Conservation (phyloP, 2,113 vertebrate genomes). For the Lota lota region DNA sequence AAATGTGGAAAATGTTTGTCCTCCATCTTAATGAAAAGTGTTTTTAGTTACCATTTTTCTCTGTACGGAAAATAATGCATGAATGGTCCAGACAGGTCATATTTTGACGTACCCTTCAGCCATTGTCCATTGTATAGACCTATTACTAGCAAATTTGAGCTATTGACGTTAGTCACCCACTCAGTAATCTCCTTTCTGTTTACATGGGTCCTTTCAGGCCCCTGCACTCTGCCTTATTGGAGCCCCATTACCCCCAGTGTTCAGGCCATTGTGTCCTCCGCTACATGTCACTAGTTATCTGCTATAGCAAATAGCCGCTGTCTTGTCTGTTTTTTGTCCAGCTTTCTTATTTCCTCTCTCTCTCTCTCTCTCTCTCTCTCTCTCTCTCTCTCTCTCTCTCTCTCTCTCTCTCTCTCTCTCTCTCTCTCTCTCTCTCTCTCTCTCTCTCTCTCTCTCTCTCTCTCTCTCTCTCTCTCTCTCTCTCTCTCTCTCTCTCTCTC, state of each 20-base stretch:
- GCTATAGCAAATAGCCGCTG: slow-evolving; percentile 52
- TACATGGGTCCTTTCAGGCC: slow-evolving; percentile 43
- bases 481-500: too few relatives aligned
- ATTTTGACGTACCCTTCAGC: slow-evolving; percentile 52
- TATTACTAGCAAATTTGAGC: slow-evolving; percentile 37
- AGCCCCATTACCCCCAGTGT: slow-evolving; percentile 38
- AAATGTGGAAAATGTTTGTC: too few relatives aligned
- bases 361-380: slow-evolving; percentile 35
- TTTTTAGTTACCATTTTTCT: neutral
- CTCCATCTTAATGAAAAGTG: neutral
- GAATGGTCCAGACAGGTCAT: slow-evolving; percentile 50
- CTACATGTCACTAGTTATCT: slow-evolving; percentile 69
- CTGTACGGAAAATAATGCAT: neutral
- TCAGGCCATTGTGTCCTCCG: slow-evolving; percentile 59
- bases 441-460: too few relatives aligned
- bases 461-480: too few relatives aligned
- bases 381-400: slow-evolving; percentile 39
- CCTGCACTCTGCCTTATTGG: slow-evolving; percentile 69
- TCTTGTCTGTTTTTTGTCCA: slow-evolving; percentile 67
- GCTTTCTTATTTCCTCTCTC: slow-evolving; percentile 5
- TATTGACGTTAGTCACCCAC: slow-evolving; percentile 40
- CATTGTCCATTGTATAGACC: slow-evolving; percentile 19
- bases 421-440: slow-evolving; percentile 31
- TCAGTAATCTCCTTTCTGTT: slow-evolving; percentile 60
- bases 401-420: slow-evolving; percentile 39